Evolutionary conservation across 2,888 invertebrate species (phyloP), one percentile per base, ranked within the genome.

Genomic region (Chaetogeoica ovagalla): DNA sequence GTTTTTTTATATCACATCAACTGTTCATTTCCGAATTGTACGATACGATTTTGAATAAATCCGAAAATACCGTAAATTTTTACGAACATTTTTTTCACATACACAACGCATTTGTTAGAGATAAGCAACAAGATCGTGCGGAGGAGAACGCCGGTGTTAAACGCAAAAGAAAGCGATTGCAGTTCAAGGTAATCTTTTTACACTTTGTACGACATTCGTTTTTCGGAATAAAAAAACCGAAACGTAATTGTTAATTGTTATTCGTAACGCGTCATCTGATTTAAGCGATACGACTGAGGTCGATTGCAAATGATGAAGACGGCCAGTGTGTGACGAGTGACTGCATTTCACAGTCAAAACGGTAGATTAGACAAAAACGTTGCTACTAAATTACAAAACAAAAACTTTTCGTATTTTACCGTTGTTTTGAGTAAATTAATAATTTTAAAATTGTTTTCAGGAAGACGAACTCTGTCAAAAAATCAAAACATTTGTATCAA

Each of bases 1-100:
- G 89, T 39, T 88, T 87, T 86, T 86, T 88, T 62, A 85, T 90
- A 83, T 89, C 88, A 17, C 89, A 89, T 83, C 88, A 57, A 57
- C 23, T 55, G 63, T 79, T 87, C 84, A 85, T 89, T 13, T 85
- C 88, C 82, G 84, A 86, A 72, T 84, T 88, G 72, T 89, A 89
- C 83, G 84, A 85, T 82, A 84, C 84, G 62, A 86, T 88, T n/a
- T 82, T 84, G 75, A 83, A 85, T 59, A 82, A 84, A 37, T 73
- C 73, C 13, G 82, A 82, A 13, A 70, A 65, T 13, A 0, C 15
- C 4, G 7, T 48, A 17, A 5, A 7, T 55, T 71, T 79, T 43
- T 79, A 71, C n/a, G 70, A 79, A 63, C 79, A 79, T 65, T 79
- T 79, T n/a, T 79, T 79, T 43, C 79, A 79, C 17, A 43, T 79